Evolutionary conservation across 2,797 vertebrate genomes (phyloP).

Genomic region (Bufotes viridis): DNA sequence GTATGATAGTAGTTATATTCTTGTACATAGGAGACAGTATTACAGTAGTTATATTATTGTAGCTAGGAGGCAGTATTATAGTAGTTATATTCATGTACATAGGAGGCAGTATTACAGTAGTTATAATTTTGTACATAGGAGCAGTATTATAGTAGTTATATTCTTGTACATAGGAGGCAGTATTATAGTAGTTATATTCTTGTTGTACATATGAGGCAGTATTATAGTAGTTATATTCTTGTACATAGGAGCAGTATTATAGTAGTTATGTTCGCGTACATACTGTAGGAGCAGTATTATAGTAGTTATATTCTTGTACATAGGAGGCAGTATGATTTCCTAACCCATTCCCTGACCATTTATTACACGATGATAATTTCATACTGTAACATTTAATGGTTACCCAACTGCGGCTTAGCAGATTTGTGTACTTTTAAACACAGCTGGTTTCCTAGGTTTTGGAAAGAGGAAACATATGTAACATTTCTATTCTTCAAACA

Average conservation of each 20-base stretch:
- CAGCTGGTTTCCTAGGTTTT: slow-evolving; percentile 84
- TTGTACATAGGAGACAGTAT: neutral
- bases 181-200: slow-evolving; percentile 5
- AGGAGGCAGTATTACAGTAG: neutral
- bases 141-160: slow-evolving; percentile 18
- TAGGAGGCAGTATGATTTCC: slow-evolving; percentile 68
- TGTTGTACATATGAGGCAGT: neutral
- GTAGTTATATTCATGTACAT: neutral
- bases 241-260: neutral
- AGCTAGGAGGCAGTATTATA: neutral
- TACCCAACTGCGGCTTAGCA: slow-evolving; percentile 84
- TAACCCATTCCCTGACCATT: slow-evolving; percentile 81
- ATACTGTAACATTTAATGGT: slow-evolving; percentile 84
- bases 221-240: slow-evolving; percentile 13
- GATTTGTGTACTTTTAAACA: slow-evolving; percentile 85
- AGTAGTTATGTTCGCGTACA: neutral
- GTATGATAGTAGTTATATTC: slow-evolving; percentile 6
- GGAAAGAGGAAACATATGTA: slow-evolving; percentile 65
- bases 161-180: slow-evolving; percentile 7
- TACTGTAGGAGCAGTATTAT: neutral
- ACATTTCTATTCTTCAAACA: neutral
- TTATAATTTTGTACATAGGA: neutral
- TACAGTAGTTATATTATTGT: slow-evolving; percentile 5
- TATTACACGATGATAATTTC: slow-evolving; percentile 78
- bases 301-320: slow-evolving; percentile 19